Evolutionary conservation across 2,113 vertebrate species (phyloP).

Genomic region (Dasyprocta punctata): DNA sequence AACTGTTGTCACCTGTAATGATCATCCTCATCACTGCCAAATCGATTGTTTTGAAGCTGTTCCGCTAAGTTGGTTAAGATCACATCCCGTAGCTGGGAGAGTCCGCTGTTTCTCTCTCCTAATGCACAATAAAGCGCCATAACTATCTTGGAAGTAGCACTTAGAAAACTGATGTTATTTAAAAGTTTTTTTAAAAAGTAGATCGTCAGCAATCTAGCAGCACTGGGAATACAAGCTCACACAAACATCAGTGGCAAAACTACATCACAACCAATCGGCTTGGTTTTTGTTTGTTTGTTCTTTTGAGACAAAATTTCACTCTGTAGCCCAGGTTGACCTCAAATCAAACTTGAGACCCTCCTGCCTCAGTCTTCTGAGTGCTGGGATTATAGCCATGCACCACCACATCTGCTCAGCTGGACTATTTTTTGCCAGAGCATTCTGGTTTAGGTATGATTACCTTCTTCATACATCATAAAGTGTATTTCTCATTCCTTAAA

Average conservation of each 20-base stretch:
- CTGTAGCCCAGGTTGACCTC: not conserved
- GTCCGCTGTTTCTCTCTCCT: constrained; percentile 96
- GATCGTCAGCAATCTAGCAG: not conserved
- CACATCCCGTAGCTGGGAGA: constrained; percentile 96
- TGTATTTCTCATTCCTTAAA: not conserved
- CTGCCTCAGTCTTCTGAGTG: not conserved
- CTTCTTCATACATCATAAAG: not conserved
- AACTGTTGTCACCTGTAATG: constrained; percentile 92
- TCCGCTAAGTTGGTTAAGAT: constrained; percentile 96
- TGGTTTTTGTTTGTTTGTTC: not conserved
- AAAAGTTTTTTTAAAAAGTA: not conserved
- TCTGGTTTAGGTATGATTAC: not conserved
- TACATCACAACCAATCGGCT: not conserved
- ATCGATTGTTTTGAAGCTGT: constrained; percentile 98
- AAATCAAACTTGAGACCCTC: not conserved
- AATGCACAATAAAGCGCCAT: constrained; percentile 56
- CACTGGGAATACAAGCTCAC: not conserved
- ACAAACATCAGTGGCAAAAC: not conserved
- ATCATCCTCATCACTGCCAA: constrained; percentile 98
- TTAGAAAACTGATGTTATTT: not conserved
- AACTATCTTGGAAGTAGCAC: not conserved
- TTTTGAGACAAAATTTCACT: not conserved
- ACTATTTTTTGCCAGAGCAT: not conserved
- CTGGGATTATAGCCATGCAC: not conserved
- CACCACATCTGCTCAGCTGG: not conserved